Evolutionary conservation across 2,888 invertebrate species (phyloP), one percentile per base, ranked within the genome.

Genomic region (Tuta absoluta): DNA sequence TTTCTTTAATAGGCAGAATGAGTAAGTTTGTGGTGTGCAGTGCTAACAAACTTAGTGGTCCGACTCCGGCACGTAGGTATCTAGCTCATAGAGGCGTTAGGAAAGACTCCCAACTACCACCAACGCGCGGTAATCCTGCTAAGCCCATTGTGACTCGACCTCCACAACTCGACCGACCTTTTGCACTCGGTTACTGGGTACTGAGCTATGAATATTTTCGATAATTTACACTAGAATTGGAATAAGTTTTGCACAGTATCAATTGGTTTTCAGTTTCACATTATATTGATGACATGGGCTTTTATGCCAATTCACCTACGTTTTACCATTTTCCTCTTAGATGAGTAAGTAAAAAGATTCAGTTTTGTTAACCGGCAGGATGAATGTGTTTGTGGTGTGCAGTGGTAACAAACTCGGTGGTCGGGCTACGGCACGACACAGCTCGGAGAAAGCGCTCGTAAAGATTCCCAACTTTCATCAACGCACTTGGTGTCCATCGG

Each of bases 21-120:
- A 53, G 24, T 11, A 53, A 53, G 51, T 53, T 53, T 11, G 23
- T 14, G 12, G 2, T 12, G 4, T 23, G 49, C 49, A 49, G 11
- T 1, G 51, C 23, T 24, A 53, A 53, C 51, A 24, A 53, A 53
- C 51, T 53, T 24, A 11, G 51, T 23, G 21, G 21, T 51, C 21
- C 51, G 14, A 14, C 11, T 51, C 21, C 51, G 2, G 41, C 21
- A 51, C 51, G 51, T 51, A 23, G 4, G n/a, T n/a, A n/a, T n/a
- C 51, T 12, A 24, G 23, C 51, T 53, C 11, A 7, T 24, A 14
- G 51, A 23, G 12, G 14, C 12, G 5, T 24, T 53, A 2, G 51
- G 51, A 53, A 53, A 53, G 51, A 53, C 24, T 53, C 51, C 51
- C 51, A 53, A 53, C 51, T 53, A 53, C 24, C 51, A 23, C 51